Evolutionary conservation across 2,797 vertebrate species (phyloP), one percentile per base, ranked within the genome.

Genomic region (Amblyopsis hoosieri): DNA sequence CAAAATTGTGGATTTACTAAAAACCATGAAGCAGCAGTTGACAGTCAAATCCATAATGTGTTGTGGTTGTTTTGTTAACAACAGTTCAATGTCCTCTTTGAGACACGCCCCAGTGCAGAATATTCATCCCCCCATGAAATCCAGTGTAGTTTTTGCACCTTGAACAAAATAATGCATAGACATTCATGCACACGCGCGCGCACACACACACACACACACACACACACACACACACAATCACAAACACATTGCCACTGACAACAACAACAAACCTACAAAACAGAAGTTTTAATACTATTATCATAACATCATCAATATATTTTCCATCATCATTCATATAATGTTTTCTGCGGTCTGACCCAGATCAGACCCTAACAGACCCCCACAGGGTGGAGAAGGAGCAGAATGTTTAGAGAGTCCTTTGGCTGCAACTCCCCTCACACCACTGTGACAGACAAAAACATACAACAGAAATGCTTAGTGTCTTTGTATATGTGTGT

Each of bases 201-300:
- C 7, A 78, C 8, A 66, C 62, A 60, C 46, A 51, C 7, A 78
- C 8, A 66, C 62, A 60, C 46, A 51, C 15, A 57, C n/a, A 57
- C 6, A 15, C 14, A 31, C 49, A 12, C 15, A 69, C 15, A 82
- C 8, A 79, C 8, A 82, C 6, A 45, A 74, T 51, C 49, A 57
- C 50, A 4, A 64, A 81, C 80, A 71, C 67, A 53, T 12, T 3
- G 2, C 10, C 53, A 50, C 17, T 71, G 23, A 29, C 23, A 29
- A 29, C 23, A 29, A 29, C 23, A 29, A 29, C 23, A 29, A 29
- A 29, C 42, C 71, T 89, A 86, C 66, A 88, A 87, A 90, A 85
- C 76, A 85, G 80, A 72, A 66, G 67, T 81, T 91, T 91, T 91
- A 91, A 88, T 92, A 85, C 74, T 84, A 85, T 84, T 83, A 75